Base-by-base conservation (phyloP, 2,797 vertebrate genomes). In the Manis javanica region DNA sequence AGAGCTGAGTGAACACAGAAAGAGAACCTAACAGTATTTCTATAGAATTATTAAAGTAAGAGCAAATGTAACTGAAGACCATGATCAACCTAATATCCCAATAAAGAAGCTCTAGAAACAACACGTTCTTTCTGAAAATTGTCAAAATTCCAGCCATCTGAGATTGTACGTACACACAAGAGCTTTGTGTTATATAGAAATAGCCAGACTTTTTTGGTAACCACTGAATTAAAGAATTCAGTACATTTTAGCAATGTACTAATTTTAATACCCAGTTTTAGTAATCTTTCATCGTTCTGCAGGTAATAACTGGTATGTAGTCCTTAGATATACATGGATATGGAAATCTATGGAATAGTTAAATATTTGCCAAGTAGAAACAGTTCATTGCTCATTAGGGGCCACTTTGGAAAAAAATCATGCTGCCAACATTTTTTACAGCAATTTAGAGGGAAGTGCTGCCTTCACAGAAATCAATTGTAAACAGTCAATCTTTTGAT, bases 311-410 rank as follows among this genome's bases (percentile, higher is more conserved):
- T 29, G 59, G 10, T 13, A 37, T 21, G 14, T 59, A 53, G 55
- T 83, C 12, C 69, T 96, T 64, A 91, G 72, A 77, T 74, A 88
- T 7, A 66, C 0, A 0, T 57, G 34, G 14, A 8, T 68, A 57
- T 89, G 61, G 84, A 96, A 94, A 94, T 61, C 49, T 91, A 26
- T 77, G 42, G 29, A n/a, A 55, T 87, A 63, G 34, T 75, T 87
- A 91, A 55, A n/a, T 91, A 75, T 89, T 89, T 74, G 7, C 69
- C 59, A 96, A 49, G 46, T 87, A 84, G 84, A 93, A 95, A 87
- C 1, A 74, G 55, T 71, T 71, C n/a, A 34, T 78, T 87, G 39
- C 46, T 93, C 77, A 78, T 57, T 66, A 74, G 59, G 64, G 34
- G 9, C 42, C 46, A 78, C 82, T 81, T 90, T 77, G 34, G 49